A percentile compares a stretch with the other conserved stretches of the same genome.
Conservation (phyloP, 92 coral and sea anemone genomes). For the Umimayanthus kanabou region DNA sequence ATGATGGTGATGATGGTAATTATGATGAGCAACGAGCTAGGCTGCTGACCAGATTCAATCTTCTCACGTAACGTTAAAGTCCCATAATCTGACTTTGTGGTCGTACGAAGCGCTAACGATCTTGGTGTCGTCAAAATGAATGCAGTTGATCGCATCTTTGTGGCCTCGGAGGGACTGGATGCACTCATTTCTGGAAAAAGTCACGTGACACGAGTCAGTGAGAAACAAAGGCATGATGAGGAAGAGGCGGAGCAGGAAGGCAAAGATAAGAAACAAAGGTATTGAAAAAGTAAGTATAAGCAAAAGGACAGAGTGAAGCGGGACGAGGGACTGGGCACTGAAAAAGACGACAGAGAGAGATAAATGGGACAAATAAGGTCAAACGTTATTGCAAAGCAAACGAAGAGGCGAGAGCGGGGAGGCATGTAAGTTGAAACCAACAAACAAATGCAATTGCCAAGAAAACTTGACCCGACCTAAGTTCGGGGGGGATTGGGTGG, state of each 20-base stretch:
- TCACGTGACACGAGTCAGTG: not conserved
- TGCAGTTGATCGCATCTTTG: constrained; percentile 84
- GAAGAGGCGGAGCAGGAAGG: no score
- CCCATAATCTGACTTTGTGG: constrained; percentile 86
- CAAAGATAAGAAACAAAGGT: no score
- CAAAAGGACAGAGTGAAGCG: not conserved
- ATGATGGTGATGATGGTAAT: no score
- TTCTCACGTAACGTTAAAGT: constrained; percentile 69
- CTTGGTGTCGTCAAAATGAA: constrained; percentile 85
- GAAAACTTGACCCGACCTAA: no score
- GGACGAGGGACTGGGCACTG: not conserved
- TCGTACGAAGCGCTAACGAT: constrained; percentile 89
- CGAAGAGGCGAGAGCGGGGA: no score
- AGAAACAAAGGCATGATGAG: not conserved
- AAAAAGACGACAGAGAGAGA: not conserved
- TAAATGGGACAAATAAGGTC: not conserved
- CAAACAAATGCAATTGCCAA: no score
- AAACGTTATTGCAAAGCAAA: not conserved
- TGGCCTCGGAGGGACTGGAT: constrained; percentile 85
- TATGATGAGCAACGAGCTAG: no score
- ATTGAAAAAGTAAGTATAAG: not conserved
- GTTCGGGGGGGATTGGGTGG: no score
- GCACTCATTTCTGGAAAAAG: constrained; percentile 67
- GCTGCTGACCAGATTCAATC: not conserved
- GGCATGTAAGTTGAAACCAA: no score